Evolutionary conservation across 2,797 vertebrate genomes (phyloP), one percentile per base, ranked within the genome.

Genomic region (Enoplosus armatus): DNA sequence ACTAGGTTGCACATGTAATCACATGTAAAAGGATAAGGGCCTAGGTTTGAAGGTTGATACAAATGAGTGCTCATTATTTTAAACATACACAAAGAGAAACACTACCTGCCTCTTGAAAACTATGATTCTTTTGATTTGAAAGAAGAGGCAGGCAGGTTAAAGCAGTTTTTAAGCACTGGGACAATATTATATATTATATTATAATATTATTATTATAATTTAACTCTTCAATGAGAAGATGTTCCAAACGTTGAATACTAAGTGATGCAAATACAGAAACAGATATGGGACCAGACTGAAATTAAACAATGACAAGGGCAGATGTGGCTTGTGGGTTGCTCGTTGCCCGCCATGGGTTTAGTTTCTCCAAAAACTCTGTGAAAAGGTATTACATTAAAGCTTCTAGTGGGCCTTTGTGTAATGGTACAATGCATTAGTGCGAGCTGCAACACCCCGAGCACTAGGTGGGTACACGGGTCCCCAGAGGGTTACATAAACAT

Each of bases 401-500:
- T 63, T 73, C 41, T 24, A 62, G 72, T 41, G 14, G 24, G 71
- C 69, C 26, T 86, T 73, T 82, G 71, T 86, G 62, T 26, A 64
- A 53, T 2, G 27, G 66, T 66, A 64, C 79, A 72, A 77, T 77
- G 75, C 74, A 85, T 86, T 83, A 85, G 72, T 68, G 81, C 83
- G 37, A 37, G 80, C 72, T 55, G 80, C 72, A n/a, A 15, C 54
- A 80, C 81, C 80, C 80, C 59, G 0, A 79, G 85, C 80, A 20
- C 55, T 65, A 72, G 82, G 75, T 89, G 77, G 79, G 83, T 73
- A 67, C 72, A 72, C 5, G 10, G 85, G 75, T 85, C 87, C 81
- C 83, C 77, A 31, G 80, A 83, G 90, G 83, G 82, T 89, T 90
- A 92, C 80, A 76, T 91, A 89, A 93, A 89, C 45, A 56, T 11